These are phyloP conservation scores for Galbula dea DNA, from an alignment of 2,113 vertebrate genomes.

Conservation along the genomic window DNA sequence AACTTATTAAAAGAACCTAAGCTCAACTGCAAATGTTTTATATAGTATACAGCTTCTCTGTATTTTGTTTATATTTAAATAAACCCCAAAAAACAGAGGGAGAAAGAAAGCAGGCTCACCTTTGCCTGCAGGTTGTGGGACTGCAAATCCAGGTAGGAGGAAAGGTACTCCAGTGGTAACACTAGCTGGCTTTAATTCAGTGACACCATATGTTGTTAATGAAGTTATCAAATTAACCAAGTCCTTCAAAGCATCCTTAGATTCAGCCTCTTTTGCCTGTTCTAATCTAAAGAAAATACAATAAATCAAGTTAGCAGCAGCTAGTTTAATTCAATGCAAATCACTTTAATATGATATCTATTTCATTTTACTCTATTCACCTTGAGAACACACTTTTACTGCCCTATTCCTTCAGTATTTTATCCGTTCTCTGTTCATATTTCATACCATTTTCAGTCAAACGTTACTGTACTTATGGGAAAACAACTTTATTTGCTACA, in stretches of 20 bases:
- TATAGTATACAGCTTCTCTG: background rate
- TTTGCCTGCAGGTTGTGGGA: conserved; percentile 94
- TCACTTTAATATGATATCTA: background rate
- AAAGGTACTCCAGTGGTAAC: conserved; percentile 95
- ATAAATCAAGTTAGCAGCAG: background rate
- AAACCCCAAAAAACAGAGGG: background rate
- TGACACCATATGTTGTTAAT: conserved; percentile 91
- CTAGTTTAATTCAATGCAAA: background rate
- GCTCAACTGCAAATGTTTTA: background rate
- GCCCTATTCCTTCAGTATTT: background rate
- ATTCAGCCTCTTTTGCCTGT: conserved; percentile 94
- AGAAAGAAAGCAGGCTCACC: conserved; percentile 69
- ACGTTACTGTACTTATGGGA: background rate
- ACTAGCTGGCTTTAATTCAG: conserved; percentile 90
- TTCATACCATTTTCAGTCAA: background rate
- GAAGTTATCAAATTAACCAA: conserved; percentile 95
- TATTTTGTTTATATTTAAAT: background rate
- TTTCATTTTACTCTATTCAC: background rate
- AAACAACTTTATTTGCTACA: background rate
- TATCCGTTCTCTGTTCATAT: background rate
- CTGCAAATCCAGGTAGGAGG: conserved; percentile 91
- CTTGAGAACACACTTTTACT: background rate
- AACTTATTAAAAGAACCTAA: background rate
- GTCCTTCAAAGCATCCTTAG: conserved; percentile 94
- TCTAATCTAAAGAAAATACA: conserved; percentile 82